Evolutionary conservation across 1,140 invertebrate genomes (phyloP), one percentile per base, ranked within the genome.

Genomic region (Elymnias hypermnestra): DNA sequence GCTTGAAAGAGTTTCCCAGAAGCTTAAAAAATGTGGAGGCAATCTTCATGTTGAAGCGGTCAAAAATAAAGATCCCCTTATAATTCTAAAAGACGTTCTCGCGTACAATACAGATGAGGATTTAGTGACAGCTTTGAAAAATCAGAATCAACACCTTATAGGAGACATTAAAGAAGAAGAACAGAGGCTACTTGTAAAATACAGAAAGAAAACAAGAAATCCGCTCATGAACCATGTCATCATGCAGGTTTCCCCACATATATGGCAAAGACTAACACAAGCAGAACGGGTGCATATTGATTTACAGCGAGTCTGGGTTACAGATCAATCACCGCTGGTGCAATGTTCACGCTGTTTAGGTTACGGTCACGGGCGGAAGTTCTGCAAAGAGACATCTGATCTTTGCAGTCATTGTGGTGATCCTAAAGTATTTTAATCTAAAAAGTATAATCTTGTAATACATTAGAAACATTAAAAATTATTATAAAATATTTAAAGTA

Each of bases 251-350:
- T 31, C 28, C 2, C 28, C 28, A 8, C 1, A 10, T 1, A 13
- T 31, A 1, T 31, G 28, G 13, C 28, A 31, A n/a, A 1, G 12
- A 1, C 1, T 31, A 1, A 31, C 28, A 5, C 2, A 10, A 0
- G 1, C 1, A 1, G 28, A 13, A 5, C 3, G 6, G 28, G 15
- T 18, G 0, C 15, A 35, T 9, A 35, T 35, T 2, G 31, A 18
- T n/a, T 1, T 49, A 1, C 39, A 43, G 17, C 15, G 25, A 6
- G n/a, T 18, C n/a, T 17, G 22, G 2, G 25, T 48, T 0, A 19
- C 22, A 3, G 45, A 45, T 26, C 52, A 54, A 1, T 44, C 45
- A 0, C 52, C 52, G 0, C 39, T 54, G 2, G 21, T 54, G n/a
- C 52, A 54, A 19, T 54, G 45, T 12, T 40, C 45, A 3, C 31